Evolutionary conservation across 2,797 vertebrate genomes (phyloP), one percentile per base, ranked within the genome.

Genomic region (Bovichtus diacanthus): DNA sequence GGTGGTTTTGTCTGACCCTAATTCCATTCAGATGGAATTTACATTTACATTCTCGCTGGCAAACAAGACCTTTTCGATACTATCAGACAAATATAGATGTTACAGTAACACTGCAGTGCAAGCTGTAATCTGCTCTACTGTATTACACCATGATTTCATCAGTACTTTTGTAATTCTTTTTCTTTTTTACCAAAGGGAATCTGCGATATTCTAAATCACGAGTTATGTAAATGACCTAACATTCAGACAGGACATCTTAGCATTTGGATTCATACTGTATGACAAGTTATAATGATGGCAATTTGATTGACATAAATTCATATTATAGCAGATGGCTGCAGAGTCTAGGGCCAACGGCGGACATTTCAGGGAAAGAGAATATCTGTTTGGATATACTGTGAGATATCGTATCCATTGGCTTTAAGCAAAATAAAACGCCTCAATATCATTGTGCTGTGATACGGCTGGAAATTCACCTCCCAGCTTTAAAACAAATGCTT

Each of bases 401-500:
- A 72, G 63, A 80, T 75, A 70, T 51, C 21, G 60, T 44, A 76
- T 74, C 59, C 68, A 82, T 63, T 75, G 85, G 72, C 74, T 80
- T 74, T 68, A 84, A 88, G 84, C 74, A 66, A 89, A 88, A 92
- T 88, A 81, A 89, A 88, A 87, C 70, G 84, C 88, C 82, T 85
- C 64, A 53, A 88, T 87, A 83, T 79, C 71, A 73, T 23, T 54
- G 61, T 44, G 53, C 69, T 31, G 77, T 68, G 87, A 88, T 87
- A 50, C 49, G 70, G 70, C 76, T 83, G 73, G 53, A 82, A 87
- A 85, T 80, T 83, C 81, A 83, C 87, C 75, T 83, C 69, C 82
- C 70, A 53, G 83, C 73, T 90, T 91, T 87, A 81, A 90, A 92
- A 94, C 85, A 90, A 92, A 93, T 90, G 90, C 88, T 90, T 93